A percentile compares a stretch with the other conserved stretches of the same genome.
Evolutionary conservation across 2,888 invertebrate species (phyloP).

Genomic region (Buathra laborator): DNA sequence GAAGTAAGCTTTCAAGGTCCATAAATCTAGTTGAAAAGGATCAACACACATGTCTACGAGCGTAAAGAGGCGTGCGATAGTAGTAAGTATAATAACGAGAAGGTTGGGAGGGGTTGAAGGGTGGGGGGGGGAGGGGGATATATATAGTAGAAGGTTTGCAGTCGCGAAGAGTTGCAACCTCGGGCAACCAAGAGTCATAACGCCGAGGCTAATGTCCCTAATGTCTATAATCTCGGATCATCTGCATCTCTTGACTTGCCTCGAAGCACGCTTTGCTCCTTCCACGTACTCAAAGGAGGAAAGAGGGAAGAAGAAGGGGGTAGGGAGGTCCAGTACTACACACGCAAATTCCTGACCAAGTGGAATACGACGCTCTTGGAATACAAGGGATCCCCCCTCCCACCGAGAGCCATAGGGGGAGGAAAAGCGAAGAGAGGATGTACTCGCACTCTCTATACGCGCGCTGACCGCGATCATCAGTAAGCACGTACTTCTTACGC

Average conservation of each 20-base stretch:
- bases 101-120: constrained; percentile 12
- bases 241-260: constrained; percentile 77
- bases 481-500: constrained; percentile 52
- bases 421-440: constrained; percentile 30
- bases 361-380: constrained; percentile 28
- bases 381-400: constrained; percentile 32
- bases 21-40: neutral
- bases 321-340: constrained; percentile 8
- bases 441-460: constrained; percentile 59
- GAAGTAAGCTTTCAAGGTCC: neutral
- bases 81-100: constrained; percentile 38
- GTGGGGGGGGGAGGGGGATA: neutral
- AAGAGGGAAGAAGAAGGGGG: neutral
- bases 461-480: constrained; percentile 39
- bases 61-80: constrained; percentile 30
- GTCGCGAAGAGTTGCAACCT: constrained; percentile 59
- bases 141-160: constrained; percentile 3
- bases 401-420: constrained; percentile 22
- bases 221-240: constrained; percentile 84
- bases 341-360: constrained; percentile 65
- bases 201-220: constrained; percentile 82
- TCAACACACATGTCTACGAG: neutral
- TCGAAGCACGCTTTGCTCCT: constrained; percentile 58
- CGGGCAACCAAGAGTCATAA: constrained; percentile 64
- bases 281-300: constrained; percentile 33